Base-by-base conservation (phyloP, 2,888 invertebrate genomes). In the Notocelia uddmanniana region DNA sequence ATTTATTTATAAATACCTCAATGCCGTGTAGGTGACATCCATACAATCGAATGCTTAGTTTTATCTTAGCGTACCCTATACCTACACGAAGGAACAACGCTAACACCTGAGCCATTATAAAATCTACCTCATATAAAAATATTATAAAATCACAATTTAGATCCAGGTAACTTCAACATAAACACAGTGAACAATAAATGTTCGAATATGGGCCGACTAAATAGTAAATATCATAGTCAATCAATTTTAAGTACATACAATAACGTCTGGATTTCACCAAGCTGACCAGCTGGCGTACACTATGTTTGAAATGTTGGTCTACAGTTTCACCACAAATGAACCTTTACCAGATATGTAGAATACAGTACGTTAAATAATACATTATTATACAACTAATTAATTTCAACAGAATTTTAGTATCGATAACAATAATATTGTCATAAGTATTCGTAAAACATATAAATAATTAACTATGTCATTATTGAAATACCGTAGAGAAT, bases 71-170 rank as follows among this genome's bases (percentile, higher is more conserved):
- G 13, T 67, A 6, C 45, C 45, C 41, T 41, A 48, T 41, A 60
- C 23, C n/a, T n/a, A 60, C 31, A 59, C 13, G 41, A 59, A 59
- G 26, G 37, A 71, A 55, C 31, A 15, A 31, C 31, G 54, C 45
- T 48, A 31, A 48, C 8, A 54, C 52, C 58, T 37, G 58, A 52
- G 41, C 59, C 55, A 15, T 64, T 57, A 57, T 70, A 70, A 70
- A 71, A 67, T 59, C 59, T 59, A 71, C 54, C n/a, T 67, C 18
- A 59, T 66, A 71, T 37, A 67, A 64, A 69, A 70, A 64, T 64
- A 64, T 58, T 54, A 64, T 21, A 26, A 37, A 58, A 63, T 63
- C 57, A 64, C 55, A 55, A 50, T 57, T 50, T 50, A 55, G 31
- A 37, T 55, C 31, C 60, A 31, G 62, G 45, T 59, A 68, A 68